These are phyloP conservation scores for Hemithea aestivaria DNA, from an alignment of 2,888 invertebrate species.

Conservation along the genomic window DNA sequence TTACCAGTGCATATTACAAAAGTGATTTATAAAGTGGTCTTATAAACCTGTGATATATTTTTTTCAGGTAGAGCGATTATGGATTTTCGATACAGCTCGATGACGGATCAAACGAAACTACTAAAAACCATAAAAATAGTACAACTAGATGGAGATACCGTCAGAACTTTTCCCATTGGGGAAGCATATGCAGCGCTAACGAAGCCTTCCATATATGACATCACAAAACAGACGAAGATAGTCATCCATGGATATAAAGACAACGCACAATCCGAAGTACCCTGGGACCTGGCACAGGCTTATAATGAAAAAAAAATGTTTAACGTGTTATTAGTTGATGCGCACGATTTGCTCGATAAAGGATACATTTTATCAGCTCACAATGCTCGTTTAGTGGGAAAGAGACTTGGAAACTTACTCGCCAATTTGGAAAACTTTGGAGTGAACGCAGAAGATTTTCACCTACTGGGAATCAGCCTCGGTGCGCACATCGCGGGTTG, in stretches of 20 bases:
- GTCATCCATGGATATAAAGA: slow-evolving; percentile 72
- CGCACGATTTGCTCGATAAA: slow-evolving; percentile 64
- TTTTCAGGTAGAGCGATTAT: slow-evolving; percentile 68
- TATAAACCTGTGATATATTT: background rate
- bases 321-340: slow-evolving; percentile 68
- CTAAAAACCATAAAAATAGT: slow-evolving; percentile 65
- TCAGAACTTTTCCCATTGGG: slow-evolving; percentile 54
- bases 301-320: slow-evolving; percentile 69
- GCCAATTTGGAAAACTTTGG: slow-evolving; percentile 66
- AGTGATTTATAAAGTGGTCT: background rate
- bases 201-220: slow-evolving; percentile 56
- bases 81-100: slow-evolving; percentile 56
- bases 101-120: slow-evolving; percentile 50
- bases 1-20: slow-evolving; percentile 13
- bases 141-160: slow-evolving; percentile 45
- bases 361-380: slow-evolving; percentile 66
- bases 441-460: slow-evolving; percentile 69
- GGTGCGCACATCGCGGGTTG: slow-evolving; percentile 79
- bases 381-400: slow-evolving; percentile 69
- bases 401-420: slow-evolving; percentile 73
- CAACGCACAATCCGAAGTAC: slow-evolving; percentile 62
- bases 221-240: slow-evolving; percentile 68
- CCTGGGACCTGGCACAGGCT: slow-evolving; percentile 59
- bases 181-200: slow-evolving; percentile 56
- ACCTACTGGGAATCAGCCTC: slow-evolving; percentile 78